Base-by-base conservation (phyloP, 2,888 invertebrate genomes). In the Acrocera orbiculus region DNA sequence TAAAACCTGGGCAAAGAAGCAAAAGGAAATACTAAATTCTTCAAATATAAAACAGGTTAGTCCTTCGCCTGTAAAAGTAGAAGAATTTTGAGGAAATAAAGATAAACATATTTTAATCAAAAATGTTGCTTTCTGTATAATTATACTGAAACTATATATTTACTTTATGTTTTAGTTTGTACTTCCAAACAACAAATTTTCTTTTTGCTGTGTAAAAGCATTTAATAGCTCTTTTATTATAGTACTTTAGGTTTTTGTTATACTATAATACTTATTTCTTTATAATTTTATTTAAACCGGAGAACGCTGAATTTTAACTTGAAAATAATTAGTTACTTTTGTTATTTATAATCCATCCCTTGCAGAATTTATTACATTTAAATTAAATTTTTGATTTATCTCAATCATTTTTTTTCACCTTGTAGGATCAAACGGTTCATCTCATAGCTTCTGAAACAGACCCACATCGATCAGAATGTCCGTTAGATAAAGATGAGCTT, bases 401-500 rank as follows among this genome's bases (percentile, higher is more conserved):
- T 8, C n/a, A 8, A 11, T 25, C 6, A 14, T 14, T 14, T 25
- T 4, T 25, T 6, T 23, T n/a, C 14, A 14, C 2, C 27, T n/a
- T 29, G n/a, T 11, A 48, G 51, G 48, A 40, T 10, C 22, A 50
- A 49, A 28, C n/a, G n/a, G n/a, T n/a, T n/a, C n/a, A n/a, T n/a
- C n/a, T n/a, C n/a, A n/a, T n/a, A n/a, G n/a, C n/a, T n/a, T n/a
- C n/a, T n/a, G n/a, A n/a, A n/a, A 27, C 16, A 4, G 22, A 17
- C 5, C 27, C 23, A 5, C 11, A 22, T n/a, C 27, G 24, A 10
- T 60, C 62, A 10, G 73, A 80, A 46, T 85, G 85, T 52, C 85
- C 85, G 0, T 50, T 83, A 36, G 81, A 82, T 49, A 82, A 74
- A 51, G 73, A 77, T 40, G 73, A 76, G 41, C 56, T 85, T 27